Evolutionary conservation across 2,888 invertebrate species (phyloP), one percentile per base, ranked within the genome.

Genomic region (Nemurella pictetii): DNA sequence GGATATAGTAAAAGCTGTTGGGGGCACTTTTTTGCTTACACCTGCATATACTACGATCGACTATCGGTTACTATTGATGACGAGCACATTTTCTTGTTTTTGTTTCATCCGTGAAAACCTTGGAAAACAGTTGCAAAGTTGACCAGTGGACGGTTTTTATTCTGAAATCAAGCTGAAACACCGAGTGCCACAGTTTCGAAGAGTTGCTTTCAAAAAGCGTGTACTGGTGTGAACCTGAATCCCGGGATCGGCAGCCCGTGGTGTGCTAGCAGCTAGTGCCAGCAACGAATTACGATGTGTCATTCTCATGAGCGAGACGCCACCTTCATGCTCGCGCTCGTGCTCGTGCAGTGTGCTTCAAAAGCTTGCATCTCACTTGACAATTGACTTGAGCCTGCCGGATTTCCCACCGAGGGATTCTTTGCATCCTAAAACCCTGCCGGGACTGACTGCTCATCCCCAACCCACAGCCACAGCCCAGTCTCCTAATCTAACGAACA

Each of bases 1-100:
- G 82, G 82, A 55, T 55, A 12, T 55, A 12, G 72, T 27, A 55
- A 36, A 36, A 55, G 36, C 55, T 82, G 26, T 82, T 72, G 36
- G 29, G 36, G 55, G 81, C 26, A 28, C 72, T 36, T 82, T 78
- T 80, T 72, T 82, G 72, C 73, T 72, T 15, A 28, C 82, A 82
- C 82, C 82, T 82, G 28, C 29, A 27, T 72, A 29, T 12, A 30
- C 9, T 78, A 28, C 82, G 82, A 28, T 82, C 55, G 72, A 25
- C 36, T 12, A 55, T 7, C 55, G 55, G 82, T 82, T 82, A 28
- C 82, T n/a, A 72, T 72, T 82, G 82, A 72, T 72, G 72, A 82
- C 82, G 2, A 29, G 4, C 28, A 75, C 26, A 55, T 55, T 55
- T 55, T 55, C 55, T 55, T 55, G 55, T 55, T 55, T 20, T 12